Evolutionary conservation across 2,888 invertebrate genomes (phyloP).

Genomic region (Dascillus cervinus): DNA sequence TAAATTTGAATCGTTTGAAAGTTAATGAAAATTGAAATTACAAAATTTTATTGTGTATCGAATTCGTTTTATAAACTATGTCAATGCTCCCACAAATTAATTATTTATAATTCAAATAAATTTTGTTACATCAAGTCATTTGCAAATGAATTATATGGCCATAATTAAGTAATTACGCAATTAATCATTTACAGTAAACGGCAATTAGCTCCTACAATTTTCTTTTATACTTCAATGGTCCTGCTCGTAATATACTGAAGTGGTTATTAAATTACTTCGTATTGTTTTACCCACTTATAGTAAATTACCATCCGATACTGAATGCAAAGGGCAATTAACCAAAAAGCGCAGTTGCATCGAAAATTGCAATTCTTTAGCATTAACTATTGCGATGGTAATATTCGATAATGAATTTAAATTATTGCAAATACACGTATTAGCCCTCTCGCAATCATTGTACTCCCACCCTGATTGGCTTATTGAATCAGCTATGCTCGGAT

Average conservation of each 20-base stretch:
- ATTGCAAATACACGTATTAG: background rate
- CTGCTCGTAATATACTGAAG: conserved; percentile 8
- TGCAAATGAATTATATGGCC: background rate
- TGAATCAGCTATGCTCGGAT: conserved; percentile 29
- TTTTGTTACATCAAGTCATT: too few relatives aligned
- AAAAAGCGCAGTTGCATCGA: too few relatives aligned
- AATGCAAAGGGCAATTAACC: too few relatives aligned
- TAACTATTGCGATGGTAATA: too few relatives aligned
- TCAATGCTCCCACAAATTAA: too few relatives aligned
- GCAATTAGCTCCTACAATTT: conserved; percentile 4
- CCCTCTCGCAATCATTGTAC: background rate
- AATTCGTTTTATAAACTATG: too few relatives aligned
- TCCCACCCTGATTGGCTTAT: conserved; percentile 22
- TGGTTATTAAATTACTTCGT: conserved; percentile 17
- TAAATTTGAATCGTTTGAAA: too few relatives aligned
- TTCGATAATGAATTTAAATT: too few relatives aligned
- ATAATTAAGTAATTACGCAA: conserved; percentile 8
- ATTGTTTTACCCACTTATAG: conserved; percentile 16
- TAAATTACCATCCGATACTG: conserved; percentile 13
- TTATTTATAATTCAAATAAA: too few relatives aligned
- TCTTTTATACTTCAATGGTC: conserved; percentile 6
- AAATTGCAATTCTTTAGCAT: too few relatives aligned
- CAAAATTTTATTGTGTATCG: too few relatives aligned
- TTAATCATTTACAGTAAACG: conserved; percentile 11
- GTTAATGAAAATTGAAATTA: too few relatives aligned